Base-by-base conservation (phyloP, 2,797 vertebrate species). In the Psittacula derbiana region DNA sequence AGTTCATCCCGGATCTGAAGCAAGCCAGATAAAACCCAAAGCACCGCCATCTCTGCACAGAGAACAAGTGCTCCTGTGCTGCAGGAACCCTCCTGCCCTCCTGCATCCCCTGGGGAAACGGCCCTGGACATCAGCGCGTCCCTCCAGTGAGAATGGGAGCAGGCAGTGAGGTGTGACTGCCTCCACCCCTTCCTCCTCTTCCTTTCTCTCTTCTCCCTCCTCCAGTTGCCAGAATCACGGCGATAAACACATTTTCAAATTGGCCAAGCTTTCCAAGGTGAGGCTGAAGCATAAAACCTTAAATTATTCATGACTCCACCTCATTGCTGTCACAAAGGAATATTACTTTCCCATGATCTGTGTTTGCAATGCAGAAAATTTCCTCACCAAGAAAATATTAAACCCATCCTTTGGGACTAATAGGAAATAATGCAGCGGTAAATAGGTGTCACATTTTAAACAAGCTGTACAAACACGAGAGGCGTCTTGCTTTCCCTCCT, bases 301-400 rank as follows among this genome's bases (percentile, higher is more conserved):
- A 44, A 92, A 96, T 95, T 96, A 93, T 95, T 96, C 91, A 95
- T 94, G 64, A 55, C 47, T 88, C 96, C 87, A 53, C 87, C 88
- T 93, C 71, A 1, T 27, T 30, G 81, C 92, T 95, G 87, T 91
- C 93, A 85, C 84, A 85, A 88, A 91, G 88, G 86, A 83, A 74
- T 94, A 95, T 95, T 80, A 73, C 73, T 88, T 90, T 49, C 52
- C 91, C 41, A 55, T 87, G 86, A 94, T 94, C 70, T 86, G 80
- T 92, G 93, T 75, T 90, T 92, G 92, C 14, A 4, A 17, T 16
- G 66, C 89, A 75, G 79, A 94, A 92, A 74, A 90, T 69, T 64
- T 74, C 90, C 86, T 73, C 61, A 10, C 53, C 36, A 12, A 36
- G 74, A 72, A 90, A 80, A 72, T 24, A 92, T 28, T 58, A 61